Evolutionary conservation across 1,140 invertebrate genomes (phyloP), one percentile per base, ranked within the genome.

Genomic region (Brachionus sp.): DNA sequence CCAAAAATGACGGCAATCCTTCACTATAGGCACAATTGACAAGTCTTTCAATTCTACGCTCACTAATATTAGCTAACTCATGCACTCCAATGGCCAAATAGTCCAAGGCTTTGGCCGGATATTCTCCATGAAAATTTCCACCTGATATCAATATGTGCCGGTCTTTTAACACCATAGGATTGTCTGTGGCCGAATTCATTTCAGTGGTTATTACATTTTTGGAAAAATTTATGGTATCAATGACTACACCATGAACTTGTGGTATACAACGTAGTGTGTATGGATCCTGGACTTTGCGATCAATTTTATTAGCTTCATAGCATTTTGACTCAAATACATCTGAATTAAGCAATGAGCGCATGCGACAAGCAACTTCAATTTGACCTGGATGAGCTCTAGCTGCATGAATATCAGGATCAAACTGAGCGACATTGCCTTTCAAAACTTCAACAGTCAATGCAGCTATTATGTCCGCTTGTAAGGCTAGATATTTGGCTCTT

Each of bases 11-110:
- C 5, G 93, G 93, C 3, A 93, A 85, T n/a, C 80, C 80, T 85
- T 92, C 92, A 86, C 92, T 92, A 57, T 92, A 87, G 50, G 91
- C 92, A 92, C 92, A 92, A 88, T 93, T 93, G 1, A 93, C 91
- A 4, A 93, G 88, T 85, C 93, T 86, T 87, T 93, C 93, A 64
- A 91, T 91, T 83, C 93, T 86, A 82, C 93, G 86, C 87, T 93
- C 93, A 86, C 92, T 93, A 90, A 93, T 93, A 84, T 91, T 92
- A 46, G 92, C 92, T 84, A 93, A 86, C 87, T 93, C 93, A 85
- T 93, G 92, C 3, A 93, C 90, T n/a, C 87, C 93, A 84, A 93
- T 93, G 1, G 92, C 92, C 82, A 93, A 87, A 86, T 92, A 93
- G 86, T 93, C 93, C 35, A 93, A 87, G 13, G 91, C 91, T 87